Conservation (phyloP, 2,113 vertebrate species). For the Eulacestoma nigropectus region DNA sequence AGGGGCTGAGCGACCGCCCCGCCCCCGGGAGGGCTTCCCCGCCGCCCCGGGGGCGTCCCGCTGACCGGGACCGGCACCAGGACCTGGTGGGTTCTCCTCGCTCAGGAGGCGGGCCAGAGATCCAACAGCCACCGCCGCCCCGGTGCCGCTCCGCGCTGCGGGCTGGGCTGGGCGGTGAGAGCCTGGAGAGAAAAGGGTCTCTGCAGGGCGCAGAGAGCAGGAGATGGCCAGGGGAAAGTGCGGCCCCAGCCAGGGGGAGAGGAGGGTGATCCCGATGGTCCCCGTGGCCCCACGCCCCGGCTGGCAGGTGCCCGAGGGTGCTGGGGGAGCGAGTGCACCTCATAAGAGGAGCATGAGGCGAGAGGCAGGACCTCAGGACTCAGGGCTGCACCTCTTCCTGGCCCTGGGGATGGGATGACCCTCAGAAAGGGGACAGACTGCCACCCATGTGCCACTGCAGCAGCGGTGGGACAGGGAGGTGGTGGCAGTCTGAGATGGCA, state of each 20-base stretch:
- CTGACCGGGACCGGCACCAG: fast-evolving
- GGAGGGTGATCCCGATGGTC: fast-evolving
- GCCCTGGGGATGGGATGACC: neutral
- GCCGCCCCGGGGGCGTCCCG: neutral
- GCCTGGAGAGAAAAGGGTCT: too few species aligned
- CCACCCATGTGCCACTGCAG: too few species aligned
- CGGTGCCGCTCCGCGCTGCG: too few species aligned
- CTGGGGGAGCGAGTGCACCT: neutral
- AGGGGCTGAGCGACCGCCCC: neutral
- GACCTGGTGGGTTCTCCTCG: too few species aligned
- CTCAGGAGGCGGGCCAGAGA: neutral
- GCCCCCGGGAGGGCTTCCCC: neutral
- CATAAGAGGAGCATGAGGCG: too few species aligned
- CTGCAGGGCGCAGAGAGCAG: neutral
- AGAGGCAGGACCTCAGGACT: neutral
- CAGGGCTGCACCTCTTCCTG: neutral
- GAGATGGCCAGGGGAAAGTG: neutral
- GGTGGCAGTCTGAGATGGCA: neutral
- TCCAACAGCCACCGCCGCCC: neutral
- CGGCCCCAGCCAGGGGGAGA: too few species aligned
- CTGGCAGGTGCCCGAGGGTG: neutral
- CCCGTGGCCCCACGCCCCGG: fast-evolving
- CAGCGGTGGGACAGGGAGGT: fast-evolving
- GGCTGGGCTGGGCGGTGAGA: neutral
- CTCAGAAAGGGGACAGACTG: neutral